Base-by-base conservation (phyloP, 2,113 vertebrate genomes). In the Rhea americana region DNA sequence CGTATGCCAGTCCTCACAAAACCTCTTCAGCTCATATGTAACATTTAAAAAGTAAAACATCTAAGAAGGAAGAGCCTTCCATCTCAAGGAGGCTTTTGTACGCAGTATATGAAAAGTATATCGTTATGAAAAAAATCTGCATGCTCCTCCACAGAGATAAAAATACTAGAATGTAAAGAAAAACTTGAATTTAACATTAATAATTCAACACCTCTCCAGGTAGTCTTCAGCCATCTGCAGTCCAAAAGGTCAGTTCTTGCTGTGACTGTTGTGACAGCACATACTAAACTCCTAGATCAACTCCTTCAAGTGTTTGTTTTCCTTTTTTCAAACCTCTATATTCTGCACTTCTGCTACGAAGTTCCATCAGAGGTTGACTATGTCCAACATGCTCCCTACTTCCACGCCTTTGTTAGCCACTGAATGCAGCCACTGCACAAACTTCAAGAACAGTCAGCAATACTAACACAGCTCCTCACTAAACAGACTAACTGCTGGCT, bases 161-260 rank as follows among this genome's bases (percentile, higher is more conserved):
- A 91, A 87, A 79, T 43, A 96, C 91, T 0, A 87, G 48, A 78
- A 70, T 8, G 77, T 74, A 91, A 83, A 95, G 50, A 85, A 83
- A 84, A 56, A 35, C 75, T 90, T 53, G 24, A 30, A 45, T 82
- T 15, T 25, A 21, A 25, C 73, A 85, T 95, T 15, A 96, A 95
- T 85, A 96, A 96, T 95, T 91, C 74, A 90, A 19, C 67, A 76
- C 37, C 89, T 89, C 94, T 81, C 91, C 92, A 91, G 91, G 96
- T 61, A 87, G 85, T 76, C 95, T 77, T 43, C 91, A 95, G 91
- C 91, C 93, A 90, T 74, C 75, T 94, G 96, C 7, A 85, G 89
- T 89, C 89, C 93, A 53, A 72, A 84, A 93, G 80, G 93, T 67
- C 15, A 12, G 56, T 2, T 75, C 92, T 74, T 68, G 75, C 94